Evolutionary conservation across 2,113 vertebrate species (phyloP).

Genomic region (Mesembrinibis cayennensis): DNA sequence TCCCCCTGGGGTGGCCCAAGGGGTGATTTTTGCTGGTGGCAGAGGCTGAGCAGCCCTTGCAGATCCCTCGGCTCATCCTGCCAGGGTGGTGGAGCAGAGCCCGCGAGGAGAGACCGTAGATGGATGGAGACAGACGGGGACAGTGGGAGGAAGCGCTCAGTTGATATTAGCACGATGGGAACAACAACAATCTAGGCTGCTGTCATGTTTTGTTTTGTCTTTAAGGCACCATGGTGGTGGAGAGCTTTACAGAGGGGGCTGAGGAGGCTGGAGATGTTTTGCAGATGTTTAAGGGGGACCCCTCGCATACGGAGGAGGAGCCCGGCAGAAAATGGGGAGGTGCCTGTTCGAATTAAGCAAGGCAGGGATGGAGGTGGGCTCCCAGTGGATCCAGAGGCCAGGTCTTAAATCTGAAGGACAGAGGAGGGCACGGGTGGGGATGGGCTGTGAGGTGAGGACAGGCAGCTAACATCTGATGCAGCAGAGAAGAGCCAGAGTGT

Average conservation of each 20-base stretch:
- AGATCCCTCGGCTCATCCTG: not conserved
- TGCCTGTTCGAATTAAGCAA: fast-evolving
- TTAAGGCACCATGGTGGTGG: constrained; percentile 27
- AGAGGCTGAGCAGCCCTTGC: not conserved
- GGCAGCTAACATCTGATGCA: not conserved
- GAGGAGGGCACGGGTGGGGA: not conserved
- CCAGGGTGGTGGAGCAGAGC: not conserved
- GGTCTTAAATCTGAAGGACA: not conserved
- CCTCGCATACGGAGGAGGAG: not conserved
- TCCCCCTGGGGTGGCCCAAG: not conserved
- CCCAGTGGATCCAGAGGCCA: not conserved
- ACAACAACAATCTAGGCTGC: constrained; percentile 44
- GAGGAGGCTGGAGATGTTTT: constrained; percentile 34
- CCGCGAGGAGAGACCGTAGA: not conserved
- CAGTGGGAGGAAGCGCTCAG: constrained; percentile 27
- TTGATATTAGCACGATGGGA: constrained; percentile 39
- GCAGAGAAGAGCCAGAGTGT: not conserved
- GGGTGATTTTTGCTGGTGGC: not conserved
- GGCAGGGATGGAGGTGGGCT: not conserved
- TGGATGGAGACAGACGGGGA: not conserved
- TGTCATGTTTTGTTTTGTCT: constrained; percentile 58
- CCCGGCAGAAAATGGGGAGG: not conserved
- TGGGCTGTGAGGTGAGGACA: not conserved
- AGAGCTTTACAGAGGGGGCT: not conserved
- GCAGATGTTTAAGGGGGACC: constrained; percentile 36